Evolutionary conservation across 2,888 invertebrate species (phyloP), one percentile per base, ranked within the genome.

Genomic region (Lymantria dispar): DNA sequence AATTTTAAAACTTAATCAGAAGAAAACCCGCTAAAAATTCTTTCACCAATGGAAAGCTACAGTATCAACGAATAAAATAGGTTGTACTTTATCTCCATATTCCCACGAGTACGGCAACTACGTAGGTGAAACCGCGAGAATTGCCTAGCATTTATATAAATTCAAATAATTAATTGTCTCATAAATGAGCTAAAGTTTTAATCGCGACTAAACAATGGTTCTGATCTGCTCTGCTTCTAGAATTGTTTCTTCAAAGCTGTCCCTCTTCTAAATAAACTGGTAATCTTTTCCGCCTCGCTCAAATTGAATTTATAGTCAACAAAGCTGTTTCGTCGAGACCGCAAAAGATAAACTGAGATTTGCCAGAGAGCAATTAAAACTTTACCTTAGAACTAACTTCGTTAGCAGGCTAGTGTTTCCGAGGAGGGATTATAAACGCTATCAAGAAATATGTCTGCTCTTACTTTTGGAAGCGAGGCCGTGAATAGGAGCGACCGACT

Each of bases 351-450:
- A 87, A 87, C 85, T 78, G 80, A 87, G 86, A 84, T 87, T 87
- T 87, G 82, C 85, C 75, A 72, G 82, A 74, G 83, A 85, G 87
- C 90, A 90, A 90, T 90, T 90, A 90, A 90, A 90, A 90, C 85
- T 90, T 90, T 88, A 89, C 84, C 86, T 88, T 80, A 78, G 76
- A 85, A 86, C 85, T 85, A 86, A 88, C 76, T 88, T 87, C 80
- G 87, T 90, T 87, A 84, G 81, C 81, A 55, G 62, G 72, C 78
- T 83, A 84, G 84, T 84, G 84, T 84, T 84, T 74, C 76, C 74
- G 65, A 60, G 70, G 68, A 75, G 71, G 74, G 77, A 79, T 84
- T 83, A 84, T 84, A 79, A 80, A 74, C 77, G 78, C 67, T 73
- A 71, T 60, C 60, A 72, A 78, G 83, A 85, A 85, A 86, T 87